These are phyloP conservation scores for Neodiprion virginianus DNA, from an alignment of 1,140 invertebrate species.

Conservation along the genomic window DNA sequence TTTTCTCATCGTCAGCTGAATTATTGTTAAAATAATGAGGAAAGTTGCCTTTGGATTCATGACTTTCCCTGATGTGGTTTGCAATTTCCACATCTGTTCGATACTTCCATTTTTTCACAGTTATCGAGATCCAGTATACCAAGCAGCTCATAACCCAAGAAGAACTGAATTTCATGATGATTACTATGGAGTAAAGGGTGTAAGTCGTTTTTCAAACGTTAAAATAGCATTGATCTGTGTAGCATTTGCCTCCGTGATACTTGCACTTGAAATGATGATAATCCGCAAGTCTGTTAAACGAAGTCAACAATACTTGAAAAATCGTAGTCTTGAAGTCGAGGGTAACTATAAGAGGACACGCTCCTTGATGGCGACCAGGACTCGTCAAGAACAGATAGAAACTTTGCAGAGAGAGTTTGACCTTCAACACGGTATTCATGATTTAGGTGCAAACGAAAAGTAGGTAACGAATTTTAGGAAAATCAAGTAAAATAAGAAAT, in stretches of 20 bases:
- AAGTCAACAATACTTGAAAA: conserved; percentile 53
- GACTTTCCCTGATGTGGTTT: background rate
- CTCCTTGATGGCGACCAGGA: background rate
- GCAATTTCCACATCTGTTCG: background rate
- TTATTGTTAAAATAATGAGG: too few relatives aligned
- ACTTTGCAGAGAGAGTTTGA: conserved; percentile 19
- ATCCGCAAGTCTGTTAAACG: conserved; percentile 58
- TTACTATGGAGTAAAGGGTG: conserved; percentile 68
- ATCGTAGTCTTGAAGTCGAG: background rate
- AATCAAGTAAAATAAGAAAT: conserved; percentile 4
- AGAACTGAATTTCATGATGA: conserved; percentile 12
- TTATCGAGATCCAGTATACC: conserved; percentile 26
- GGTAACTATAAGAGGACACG: conserved; percentile 15
- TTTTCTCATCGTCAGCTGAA: too few relatives aligned
- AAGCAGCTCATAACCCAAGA: background rate
- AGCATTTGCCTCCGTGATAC: conserved; percentile 59
- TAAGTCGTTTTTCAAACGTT: conserved; percentile 64
- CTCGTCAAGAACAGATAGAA: conserved; percentile 52
- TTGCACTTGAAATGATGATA: conserved; percentile 44
- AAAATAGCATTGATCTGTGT: conserved; percentile 63
- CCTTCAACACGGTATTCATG: background rate
- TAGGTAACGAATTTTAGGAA: conserved; percentile 15
- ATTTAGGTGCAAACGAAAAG: conserved; percentile 12
- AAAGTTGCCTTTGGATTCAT: too few relatives aligned
- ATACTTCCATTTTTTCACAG: conserved; percentile 18